Percentiles rank a stretch among this genome's conserved stretches.
Evolutionary conservation across 2,797 vertebrate genomes (phyloP).

Genomic region (Molossus alvarezi): DNA sequence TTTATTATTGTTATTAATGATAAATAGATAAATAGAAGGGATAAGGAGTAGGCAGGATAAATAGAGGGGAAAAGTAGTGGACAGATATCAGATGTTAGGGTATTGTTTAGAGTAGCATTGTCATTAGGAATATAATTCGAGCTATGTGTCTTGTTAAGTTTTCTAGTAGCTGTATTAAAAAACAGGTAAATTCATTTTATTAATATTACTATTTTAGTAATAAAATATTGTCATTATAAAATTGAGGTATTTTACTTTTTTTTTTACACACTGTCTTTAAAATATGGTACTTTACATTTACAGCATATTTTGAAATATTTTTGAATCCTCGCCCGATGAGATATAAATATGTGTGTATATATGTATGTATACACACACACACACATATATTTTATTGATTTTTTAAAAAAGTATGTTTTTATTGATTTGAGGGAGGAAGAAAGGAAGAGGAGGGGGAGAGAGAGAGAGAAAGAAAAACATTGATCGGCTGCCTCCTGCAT

Average conservation of each 20-base stretch:
- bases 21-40: background rate
- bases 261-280: slow-evolving; percentile 6
- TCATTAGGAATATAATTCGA: background rate
- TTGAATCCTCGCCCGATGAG: no score
- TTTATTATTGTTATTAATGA: background rate
- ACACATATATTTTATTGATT: no score
- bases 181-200: background rate
- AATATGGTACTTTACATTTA: background rate
- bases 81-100: background rate
- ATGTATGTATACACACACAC: no score
- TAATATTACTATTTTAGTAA: background rate
- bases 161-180: background rate
- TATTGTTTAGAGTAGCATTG: background rate
- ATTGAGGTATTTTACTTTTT: slow-evolving; percentile 6
- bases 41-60: no score
- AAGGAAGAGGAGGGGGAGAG: no score
- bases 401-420: no score
- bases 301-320: background rate
- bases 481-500: no score
- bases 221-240: background rate
- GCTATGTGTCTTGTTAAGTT: background rate
- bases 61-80: background rate
- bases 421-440: no score
- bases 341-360: no score
- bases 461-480: no score